These are phyloP conservation scores for Ceratotherium simum DNA, from an alignment of 2,113 vertebrate species.

Conservation along the genomic window DNA sequence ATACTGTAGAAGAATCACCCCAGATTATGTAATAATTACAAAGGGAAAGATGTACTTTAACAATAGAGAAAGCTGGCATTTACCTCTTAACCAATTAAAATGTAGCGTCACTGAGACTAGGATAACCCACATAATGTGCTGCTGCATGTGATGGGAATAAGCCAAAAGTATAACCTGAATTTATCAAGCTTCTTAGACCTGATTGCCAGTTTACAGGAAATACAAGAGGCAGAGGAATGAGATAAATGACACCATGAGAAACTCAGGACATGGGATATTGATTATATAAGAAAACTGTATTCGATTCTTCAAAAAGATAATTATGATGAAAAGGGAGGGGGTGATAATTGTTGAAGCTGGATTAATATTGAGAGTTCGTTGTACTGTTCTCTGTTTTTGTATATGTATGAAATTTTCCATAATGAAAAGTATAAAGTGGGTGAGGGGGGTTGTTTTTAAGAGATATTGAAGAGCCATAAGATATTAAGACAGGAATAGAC, in stretches of 20 bases:
- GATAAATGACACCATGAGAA: neutral
- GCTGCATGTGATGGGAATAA: neutral
- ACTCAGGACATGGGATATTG: neutral
- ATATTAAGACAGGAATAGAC: neutral
- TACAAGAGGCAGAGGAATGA: neutral
- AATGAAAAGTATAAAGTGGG: neutral
- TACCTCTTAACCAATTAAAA: conserved; percentile 12
- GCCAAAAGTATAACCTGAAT: neutral
- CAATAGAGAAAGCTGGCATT: conserved; percentile 8
- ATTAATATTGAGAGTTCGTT: neutral
- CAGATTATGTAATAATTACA: conserved; percentile 6
- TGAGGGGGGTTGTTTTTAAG: neutral
- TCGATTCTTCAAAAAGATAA: neutral
- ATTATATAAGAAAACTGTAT: neutral
- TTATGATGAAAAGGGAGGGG: neutral
- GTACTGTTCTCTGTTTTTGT: conserved; percentile 23
- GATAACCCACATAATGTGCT: neutral
- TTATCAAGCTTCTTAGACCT: conserved; percentile 5
- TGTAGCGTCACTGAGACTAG: neutral
- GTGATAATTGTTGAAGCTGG: neutral
- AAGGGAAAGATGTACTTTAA: neutral
- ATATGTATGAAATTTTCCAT: neutral
- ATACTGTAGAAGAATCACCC: neutral
- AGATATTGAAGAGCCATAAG: neutral
- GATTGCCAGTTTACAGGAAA: conserved; percentile 24